Evolutionary conservation across 1,140 invertebrate genomes (phyloP), one percentile per base, ranked within the genome.

Genomic region (Trichonephila inaurata): DNA sequence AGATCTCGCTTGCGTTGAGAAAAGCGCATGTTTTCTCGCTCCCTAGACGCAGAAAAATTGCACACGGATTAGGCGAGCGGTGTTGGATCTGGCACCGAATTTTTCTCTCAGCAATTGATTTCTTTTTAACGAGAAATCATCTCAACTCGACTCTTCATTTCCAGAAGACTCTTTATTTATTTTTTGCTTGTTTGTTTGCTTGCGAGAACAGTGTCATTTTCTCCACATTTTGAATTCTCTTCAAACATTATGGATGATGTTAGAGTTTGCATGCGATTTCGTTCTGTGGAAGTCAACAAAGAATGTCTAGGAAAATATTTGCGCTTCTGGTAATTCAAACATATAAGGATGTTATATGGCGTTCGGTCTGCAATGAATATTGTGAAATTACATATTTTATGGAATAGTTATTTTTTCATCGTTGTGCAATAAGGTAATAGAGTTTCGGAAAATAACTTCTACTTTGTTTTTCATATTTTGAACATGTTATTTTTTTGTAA

Each of bases 1-100:
- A 61, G 82, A 61, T 85, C 21, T 24, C 58, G 24, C 12, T 24
- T 33, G 82, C 82, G n/a, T 24, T 58, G 82, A 18, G 24, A 33
- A 33, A 77, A 77, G 69, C 28, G 69, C 69, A 28, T 77, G 69
- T 77, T 77, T 77, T 77, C 24, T 19, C 69, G 16, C 69, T 77
- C 69, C 28, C 12, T 1, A 16, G 69, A 28, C 12, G 28, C 33
- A 77, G 69, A 77, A 77, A 77, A 77, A 77, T 33, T 77, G 10
- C 69, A 2, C 69, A 16, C 28, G 24, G 24, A 77, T 77, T 33
- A 77, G 69, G 69, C 16, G 51, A 51, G 51, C 51, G 51, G 51
- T 51, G 69, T 28, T 18, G 69, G 24, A 77, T 33, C 69, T 77
- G 69, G 33, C 24, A 33, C 24, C 28, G 69, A 77, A 19, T 77